A percentile compares a stretch with the other conserved stretches of the same genome.
phyloP scores from a whole-genome alignment of 1,140 invertebrate species.

The Brachionus angularis region DNA sequence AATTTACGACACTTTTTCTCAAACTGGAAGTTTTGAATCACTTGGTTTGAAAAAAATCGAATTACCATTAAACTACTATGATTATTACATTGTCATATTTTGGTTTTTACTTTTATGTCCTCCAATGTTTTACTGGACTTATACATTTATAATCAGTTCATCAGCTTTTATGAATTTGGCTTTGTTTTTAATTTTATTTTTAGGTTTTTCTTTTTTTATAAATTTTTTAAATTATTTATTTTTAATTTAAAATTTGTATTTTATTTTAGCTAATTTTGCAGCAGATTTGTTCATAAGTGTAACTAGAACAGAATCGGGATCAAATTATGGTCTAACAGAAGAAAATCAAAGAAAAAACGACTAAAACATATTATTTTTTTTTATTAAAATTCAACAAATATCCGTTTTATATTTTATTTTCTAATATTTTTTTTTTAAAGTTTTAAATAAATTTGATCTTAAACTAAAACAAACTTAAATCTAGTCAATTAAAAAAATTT shows the following conservation, averaged over 20 bases:
- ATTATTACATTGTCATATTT: slow-evolving; percentile 50
- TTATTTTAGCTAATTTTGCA: background rate
- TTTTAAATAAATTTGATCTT: slow-evolving; percentile 29
- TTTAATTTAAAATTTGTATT: background rate
- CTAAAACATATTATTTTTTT: background rate
- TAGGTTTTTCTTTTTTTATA: background rate
- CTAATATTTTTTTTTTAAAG: background rate
- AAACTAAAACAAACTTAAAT: too few relatives aligned
- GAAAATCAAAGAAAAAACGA: background rate
- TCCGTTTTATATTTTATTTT: too few relatives aligned
- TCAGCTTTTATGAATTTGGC: slow-evolving; percentile 1
- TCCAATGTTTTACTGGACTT: slow-evolving; percentile 51
- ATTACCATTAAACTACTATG: slow-evolving; percentile 48
- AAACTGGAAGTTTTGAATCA: slow-evolving; percentile 50
- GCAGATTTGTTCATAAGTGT: background rate
- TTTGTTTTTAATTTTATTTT: background rate
- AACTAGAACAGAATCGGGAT: slow-evolving; percentile 33
- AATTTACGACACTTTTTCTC: slow-evolving; percentile 51
- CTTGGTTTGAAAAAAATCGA: slow-evolving; percentile 49
- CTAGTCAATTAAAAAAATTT: too few relatives aligned
- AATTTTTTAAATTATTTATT: background rate
- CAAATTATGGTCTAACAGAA: slow-evolving; percentile 22
- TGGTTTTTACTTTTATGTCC: slow-evolving; percentile 51
- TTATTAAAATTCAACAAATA: too few relatives aligned
- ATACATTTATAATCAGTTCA: slow-evolving; percentile 45